These are phyloP conservation scores for Cecidostiba fungosa DNA, from an alignment of 2,888 invertebrate species.

Conservation along the genomic window DNA sequence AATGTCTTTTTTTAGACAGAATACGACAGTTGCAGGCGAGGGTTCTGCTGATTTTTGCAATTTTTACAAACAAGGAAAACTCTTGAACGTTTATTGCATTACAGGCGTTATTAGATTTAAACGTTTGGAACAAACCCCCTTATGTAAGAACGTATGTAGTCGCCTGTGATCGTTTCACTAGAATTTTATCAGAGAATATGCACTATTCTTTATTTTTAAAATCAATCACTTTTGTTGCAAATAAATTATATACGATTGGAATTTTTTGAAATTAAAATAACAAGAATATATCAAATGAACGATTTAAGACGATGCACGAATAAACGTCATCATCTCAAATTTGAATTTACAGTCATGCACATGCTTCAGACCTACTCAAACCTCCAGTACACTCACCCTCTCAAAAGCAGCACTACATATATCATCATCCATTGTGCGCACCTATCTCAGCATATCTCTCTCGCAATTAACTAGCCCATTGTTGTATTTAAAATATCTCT, in stretches of 20 bases:
- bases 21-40: neutral
- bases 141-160: neutral
- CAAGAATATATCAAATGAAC: neutral
- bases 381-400: neutral
- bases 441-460: neutral
- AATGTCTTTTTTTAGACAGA: too few relatives aligned
- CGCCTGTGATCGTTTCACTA: neutral
- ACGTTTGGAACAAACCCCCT: neutral
- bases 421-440: neutral
- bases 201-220: neutral
- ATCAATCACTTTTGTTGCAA: neutral
- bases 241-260: neutral
- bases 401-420: constrained; percentile 2
- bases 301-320: neutral
- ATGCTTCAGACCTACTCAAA: neutral
- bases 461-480: neutral
- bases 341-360: too few relatives aligned
- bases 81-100: neutral
- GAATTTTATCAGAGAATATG: neutral
- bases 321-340: neutral
- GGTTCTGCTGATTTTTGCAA: neutral
- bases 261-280: neutral
- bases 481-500: neutral
- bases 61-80: neutral
- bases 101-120: neutral